A percentile compares a stretch with the other conserved stretches of the same genome.
Conservation (phyloP, 2,888 invertebrate species). For the Ctenicera cuprea region DNA sequence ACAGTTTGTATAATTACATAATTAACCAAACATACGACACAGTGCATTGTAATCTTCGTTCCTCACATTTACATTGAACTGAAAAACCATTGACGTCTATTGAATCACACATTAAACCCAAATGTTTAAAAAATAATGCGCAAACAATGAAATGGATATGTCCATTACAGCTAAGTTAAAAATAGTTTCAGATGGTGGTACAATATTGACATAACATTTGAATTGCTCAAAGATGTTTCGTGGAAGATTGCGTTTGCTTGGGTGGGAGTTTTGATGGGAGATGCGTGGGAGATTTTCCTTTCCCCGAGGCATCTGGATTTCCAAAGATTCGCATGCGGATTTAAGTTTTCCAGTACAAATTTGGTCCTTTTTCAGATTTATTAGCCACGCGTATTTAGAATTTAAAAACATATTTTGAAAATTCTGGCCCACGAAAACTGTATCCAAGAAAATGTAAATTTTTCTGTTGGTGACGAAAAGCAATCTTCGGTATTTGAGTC, state of each 20-base stretch:
- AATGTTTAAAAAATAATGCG: conserved; percentile 22
- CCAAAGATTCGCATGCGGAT: conserved; percentile 1
- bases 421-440: too few relatives aligned
- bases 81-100: conserved; percentile 27
- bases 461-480: too few relatives aligned
- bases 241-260: conserved; percentile 3
- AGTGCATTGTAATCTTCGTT: not conserved
- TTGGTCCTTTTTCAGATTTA: too few relatives aligned
- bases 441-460: too few relatives aligned
- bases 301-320: conserved; percentile 6
- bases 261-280: not conserved
- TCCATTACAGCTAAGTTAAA: conserved; percentile 10
- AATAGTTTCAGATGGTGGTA: conserved; percentile 16
- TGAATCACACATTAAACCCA: not conserved
- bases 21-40: conserved; percentile 6
- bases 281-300: conserved; percentile 17
- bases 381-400: too few relatives aligned
- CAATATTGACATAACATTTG: conserved; percentile 25
- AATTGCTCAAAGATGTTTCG: conserved; percentile 14
- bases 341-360: not conserved
- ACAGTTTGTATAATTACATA: conserved; percentile 9
- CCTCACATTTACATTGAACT: not conserved
- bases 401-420: too few relatives aligned
- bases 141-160: conserved; percentile 15
- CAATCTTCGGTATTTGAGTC: too few relatives aligned